Evolutionary conservation across 2,797 vertebrate species (phyloP), one percentile per base, ranked within the genome.

Genomic region (Stomatorhinus walkeri): DNA sequence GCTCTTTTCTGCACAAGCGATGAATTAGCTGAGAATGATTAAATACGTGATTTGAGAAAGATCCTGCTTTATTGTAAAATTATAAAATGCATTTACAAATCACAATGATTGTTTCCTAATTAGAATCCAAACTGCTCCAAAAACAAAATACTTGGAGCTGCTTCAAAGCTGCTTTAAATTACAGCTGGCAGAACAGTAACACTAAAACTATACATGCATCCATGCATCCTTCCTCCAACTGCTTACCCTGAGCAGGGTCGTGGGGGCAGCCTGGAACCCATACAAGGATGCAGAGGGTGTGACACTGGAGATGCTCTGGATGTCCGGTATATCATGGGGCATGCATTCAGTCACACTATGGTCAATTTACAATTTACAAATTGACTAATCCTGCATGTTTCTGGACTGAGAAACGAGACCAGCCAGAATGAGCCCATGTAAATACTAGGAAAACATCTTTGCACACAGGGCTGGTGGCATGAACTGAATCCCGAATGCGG

Each of bases 41-140:
- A 40, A 76, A 76, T 76, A 76, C 16, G 32, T 76, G 28, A 76
- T 76, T 76, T 40, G 10, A 76, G 19, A 40, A 79, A 32, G 64
- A 36, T 19, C 19, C 72, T 43, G 72, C 36, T 16, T 79, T 43
- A 19, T n/a, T 79, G 36, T 16, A 8, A 43, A 43, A 79, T 79
- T 43, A 43, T n/a, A 5, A 68, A 14, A 76, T 76, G 40, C 2
- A 79, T 79, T 79, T n/a, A 43, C 72, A 79, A 43, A 36, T 19
- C 72, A n/a, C 19, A 79, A 79, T 79, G 40, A 79, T 79, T 79
- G 36, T 79, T 79, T 79, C 72, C 16, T 43, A 79, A 79, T 72
- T 72, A 36, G 28, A 72, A 36, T 72, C 12, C 64, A 72, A 72
- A 14, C 28, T 32, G 28, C 28, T 36, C 64, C 64, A 36, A 72